phyloP scores from a whole-genome alignment of 2,113 vertebrate species.

The Antigone vipio region DNA sequence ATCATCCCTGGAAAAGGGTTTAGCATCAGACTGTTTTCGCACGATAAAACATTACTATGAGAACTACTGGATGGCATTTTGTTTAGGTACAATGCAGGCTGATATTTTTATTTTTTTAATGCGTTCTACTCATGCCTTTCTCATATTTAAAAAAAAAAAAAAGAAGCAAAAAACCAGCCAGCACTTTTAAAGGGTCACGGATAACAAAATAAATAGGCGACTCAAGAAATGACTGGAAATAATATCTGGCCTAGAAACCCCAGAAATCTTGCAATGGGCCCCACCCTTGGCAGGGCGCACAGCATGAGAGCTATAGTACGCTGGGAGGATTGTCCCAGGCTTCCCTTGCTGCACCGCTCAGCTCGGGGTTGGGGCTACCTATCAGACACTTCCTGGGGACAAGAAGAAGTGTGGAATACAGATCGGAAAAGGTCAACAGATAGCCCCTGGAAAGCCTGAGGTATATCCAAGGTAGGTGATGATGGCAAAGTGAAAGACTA shows the following conservation, averaged over 20 bases:
- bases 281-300: slow-evolving; percentile 28
- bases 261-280: neutral
- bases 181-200: neutral
- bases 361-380: neutral
- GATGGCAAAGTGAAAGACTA: neutral
- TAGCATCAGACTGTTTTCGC: neutral
- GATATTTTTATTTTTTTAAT: neutral
- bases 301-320: neutral
- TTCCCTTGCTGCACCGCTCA: neutral
- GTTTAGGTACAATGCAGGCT: neutral
- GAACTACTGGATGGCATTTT: neutral
- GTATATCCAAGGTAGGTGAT: neutral
- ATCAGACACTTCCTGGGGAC: neutral
- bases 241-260: slow-evolving; percentile 28
- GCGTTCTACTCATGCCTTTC: neutral
- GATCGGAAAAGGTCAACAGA: neutral
- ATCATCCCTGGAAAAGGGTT: slow-evolving; percentile 24
- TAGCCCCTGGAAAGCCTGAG: neutral
- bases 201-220: slow-evolving; percentile 31
- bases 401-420: neutral
- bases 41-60: neutral
- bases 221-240: slow-evolving; percentile 35
- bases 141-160: neutral
- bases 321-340: neutral
- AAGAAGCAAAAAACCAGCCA: neutral